Evolutionary conservation across 1,140 invertebrate species (phyloP), one percentile per base, ranked within the genome.

Genomic region (Lepidurus packardi): DNA sequence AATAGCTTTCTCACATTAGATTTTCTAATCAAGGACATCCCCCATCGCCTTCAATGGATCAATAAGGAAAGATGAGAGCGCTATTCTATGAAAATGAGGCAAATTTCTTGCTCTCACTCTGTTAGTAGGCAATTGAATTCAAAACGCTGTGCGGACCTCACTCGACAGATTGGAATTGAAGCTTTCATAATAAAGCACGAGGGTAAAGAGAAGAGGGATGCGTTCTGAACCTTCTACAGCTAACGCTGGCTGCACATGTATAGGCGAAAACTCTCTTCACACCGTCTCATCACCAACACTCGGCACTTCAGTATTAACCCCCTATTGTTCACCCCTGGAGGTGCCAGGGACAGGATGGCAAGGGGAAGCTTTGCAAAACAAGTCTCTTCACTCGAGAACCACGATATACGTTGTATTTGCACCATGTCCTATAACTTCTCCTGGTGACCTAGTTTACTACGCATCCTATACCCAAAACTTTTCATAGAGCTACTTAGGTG

Each of bases 151-250:
- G 21, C 53, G 6, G 13, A 21, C 16, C 53, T 65, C 53, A n/a
- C 53, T 65, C 53, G 16, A 21, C 53, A 65, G 53, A 65, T 65
- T 65, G 53, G 53, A 65, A 65, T 21, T n/a, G 7, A 65, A 65
- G 53, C 53, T 65, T 21, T 65, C 53, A n/a, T 7, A 13, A 9
- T 6, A 13, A 65, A 65, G 0, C 7, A n/a, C 53, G 16, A 65
- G 53, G 53, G 53, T 34, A 34, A 34, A 3, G 34, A 34, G 34
- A 34, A 34, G 34, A 4, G 34, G 34, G 34, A 34, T 34, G 53
- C 21, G 53, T 21, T 16, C 16, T 65, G 4, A 65, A 65, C 53
- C 53, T 65, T 65, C 16, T 7, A 21, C 53, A n/a, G 16, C 53
- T 65, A 13, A 65, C 53, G 53, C 21, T 65, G 16, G 7, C 16